phyloP scores from a whole-genome alignment of 2,888 invertebrate genomes.

The Zygaena filipendulae region DNA sequence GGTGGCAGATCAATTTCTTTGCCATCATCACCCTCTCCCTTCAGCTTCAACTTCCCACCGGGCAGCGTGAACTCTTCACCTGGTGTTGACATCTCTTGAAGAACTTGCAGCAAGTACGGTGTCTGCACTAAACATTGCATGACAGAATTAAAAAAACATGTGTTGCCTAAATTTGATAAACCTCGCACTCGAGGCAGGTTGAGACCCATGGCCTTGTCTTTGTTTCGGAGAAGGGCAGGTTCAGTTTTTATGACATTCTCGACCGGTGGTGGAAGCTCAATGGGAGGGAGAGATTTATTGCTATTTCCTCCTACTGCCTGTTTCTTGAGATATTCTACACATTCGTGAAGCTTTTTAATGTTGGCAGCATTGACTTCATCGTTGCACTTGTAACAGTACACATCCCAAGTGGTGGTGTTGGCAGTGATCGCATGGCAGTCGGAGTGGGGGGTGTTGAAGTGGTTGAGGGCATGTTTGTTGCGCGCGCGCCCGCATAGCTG shows the following conservation, averaged over 20 bases:
- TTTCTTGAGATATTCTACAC: constrained; percentile 78
- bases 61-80: constrained; percentile 79
- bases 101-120: constrained; percentile 77
- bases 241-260: constrained; percentile 33
- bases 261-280: constrained; percentile 34
- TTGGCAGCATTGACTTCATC: constrained; percentile 71
- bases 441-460: constrained; percentile 79
- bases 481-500: constrained; percentile 78
- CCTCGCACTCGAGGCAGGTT: constrained; percentile 76
- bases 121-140: constrained; percentile 93
- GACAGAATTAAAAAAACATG: constrained; percentile 97
- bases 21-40: constrained; percentile 39
- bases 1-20: constrained; percentile 70
- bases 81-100: constrained; percentile 74
- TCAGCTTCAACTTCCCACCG: constrained; percentile 73
- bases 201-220: constrained; percentile 39
- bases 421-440: constrained; percentile 80
- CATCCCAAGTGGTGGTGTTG: constrained; percentile 76
- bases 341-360: constrained; percentile 77
- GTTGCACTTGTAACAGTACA: constrained; percentile 86
- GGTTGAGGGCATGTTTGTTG: constrained; percentile 78
- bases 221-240: constrained; percentile 28
- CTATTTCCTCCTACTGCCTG: constrained; percentile 35
- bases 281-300: constrained; percentile 40
- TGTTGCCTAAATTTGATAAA: constrained; percentile 91